A percentile compares a stretch with the other conserved stretches of the same genome.
Evolutionary conservation across 2,113 vertebrate genomes (phyloP).

Genomic region (Egretta garzetta): DNA sequence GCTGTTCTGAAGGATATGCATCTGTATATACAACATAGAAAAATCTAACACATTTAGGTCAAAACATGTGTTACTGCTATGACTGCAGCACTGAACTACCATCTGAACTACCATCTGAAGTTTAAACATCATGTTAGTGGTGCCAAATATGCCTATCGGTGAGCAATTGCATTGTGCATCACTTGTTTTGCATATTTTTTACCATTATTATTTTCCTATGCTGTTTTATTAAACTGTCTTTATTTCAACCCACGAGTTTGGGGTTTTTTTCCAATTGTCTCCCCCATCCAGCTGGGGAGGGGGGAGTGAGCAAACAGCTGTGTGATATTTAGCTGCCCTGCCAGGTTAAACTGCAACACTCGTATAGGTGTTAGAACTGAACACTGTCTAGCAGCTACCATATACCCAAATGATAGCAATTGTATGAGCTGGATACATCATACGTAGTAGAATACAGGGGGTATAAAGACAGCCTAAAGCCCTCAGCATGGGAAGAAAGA

Average conservation of each 20-base stretch:
- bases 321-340: no score
- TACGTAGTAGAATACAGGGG: neutral
- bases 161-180: no score
- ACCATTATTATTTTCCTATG: no score
- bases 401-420: neutral
- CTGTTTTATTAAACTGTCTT: no score
- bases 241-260: no score
- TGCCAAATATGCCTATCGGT: neutral
- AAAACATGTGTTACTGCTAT: neutral
- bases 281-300: no score
- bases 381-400: neutral
- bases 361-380: neutral
- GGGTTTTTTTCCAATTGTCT: no score
- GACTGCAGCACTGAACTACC: neutral
- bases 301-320: no score
- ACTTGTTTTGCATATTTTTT: no score
- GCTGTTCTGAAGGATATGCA: neutral
- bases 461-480: neutral
- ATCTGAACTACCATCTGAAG: neutral
- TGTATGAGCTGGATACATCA: neutral
- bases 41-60: neutral
- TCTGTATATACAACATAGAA: neutral
- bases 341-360: no score
- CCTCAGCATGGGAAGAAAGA: neutral
- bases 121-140: neutral